Percentiles rank a stretch among this genome's conserved stretches.
phyloP scores from a whole-genome alignment of 2,888 invertebrate genomes.

The Acrobasis consociella region DNA sequence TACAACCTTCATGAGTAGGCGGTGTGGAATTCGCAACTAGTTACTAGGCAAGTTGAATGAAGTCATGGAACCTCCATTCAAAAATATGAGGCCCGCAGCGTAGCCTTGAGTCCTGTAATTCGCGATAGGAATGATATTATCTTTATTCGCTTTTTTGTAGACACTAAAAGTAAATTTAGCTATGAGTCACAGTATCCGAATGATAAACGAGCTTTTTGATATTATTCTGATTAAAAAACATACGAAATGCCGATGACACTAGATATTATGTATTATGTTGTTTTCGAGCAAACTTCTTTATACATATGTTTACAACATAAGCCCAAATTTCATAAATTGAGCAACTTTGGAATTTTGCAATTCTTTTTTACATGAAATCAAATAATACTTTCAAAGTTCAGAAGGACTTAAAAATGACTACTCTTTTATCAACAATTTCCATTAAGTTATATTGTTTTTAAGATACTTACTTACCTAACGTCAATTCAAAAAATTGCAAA shows the following conservation, averaged over 20 bases:
- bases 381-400: too few relatives aligned
- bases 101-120: slow-evolving; percentile 21
- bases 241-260: neutral
- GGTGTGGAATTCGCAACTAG: slow-evolving; percentile 24
- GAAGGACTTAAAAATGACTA: too few relatives aligned
- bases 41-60: slow-evolving; percentile 39
- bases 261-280: neutral
- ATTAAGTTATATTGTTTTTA: too few relatives aligned
- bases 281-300: neutral
- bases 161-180: slow-evolving; percentile 16
- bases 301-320: too few relatives aligned
- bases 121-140: slow-evolving; percentile 20
- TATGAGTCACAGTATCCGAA: slow-evolving; percentile 7
- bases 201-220: slow-evolving; percentile 15
- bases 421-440: too few relatives aligned
- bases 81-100: slow-evolving; percentile 25
- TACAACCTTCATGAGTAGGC: slow-evolving; percentile 28
- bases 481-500: too few relatives aligned
- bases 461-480: too few relatives aligned
- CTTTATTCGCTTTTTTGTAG: slow-evolving; percentile 14
- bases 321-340: too few relatives aligned
- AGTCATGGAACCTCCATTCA: slow-evolving; percentile 40
- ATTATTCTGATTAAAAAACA: slow-evolving; percentile 4
- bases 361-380: too few relatives aligned
- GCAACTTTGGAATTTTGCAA: too few relatives aligned